These are phyloP conservation scores for Muntiacus reevesi DNA, from an alignment of 2,113 vertebrate species.

Conservation along the genomic window DNA sequence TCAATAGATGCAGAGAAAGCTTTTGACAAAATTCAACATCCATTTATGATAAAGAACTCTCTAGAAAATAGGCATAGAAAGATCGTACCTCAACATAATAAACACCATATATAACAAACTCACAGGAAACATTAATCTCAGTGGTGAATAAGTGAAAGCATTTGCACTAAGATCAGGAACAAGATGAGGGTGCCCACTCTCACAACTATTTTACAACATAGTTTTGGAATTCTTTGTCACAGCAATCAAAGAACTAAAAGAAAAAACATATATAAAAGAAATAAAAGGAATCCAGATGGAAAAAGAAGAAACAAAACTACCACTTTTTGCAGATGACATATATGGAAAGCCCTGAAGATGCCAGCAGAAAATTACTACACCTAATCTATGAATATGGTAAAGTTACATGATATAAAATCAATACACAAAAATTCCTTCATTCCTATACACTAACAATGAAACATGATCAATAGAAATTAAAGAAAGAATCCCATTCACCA, in stretches of 20 bases:
- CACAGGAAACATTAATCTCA: not conserved
- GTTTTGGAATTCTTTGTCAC: not conserved
- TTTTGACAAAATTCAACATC: not conserved
- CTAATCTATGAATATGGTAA: not conserved
- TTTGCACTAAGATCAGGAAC: not conserved
- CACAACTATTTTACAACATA: not conserved
- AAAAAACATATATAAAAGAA: not conserved
- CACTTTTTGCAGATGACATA: not conserved
- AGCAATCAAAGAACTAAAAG: not conserved
- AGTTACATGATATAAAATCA: not conserved
- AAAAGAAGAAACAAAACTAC: not conserved
- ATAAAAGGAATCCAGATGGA: not conserved
- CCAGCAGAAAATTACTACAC: not conserved
- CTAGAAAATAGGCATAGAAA: not conserved
- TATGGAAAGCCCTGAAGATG: not conserved
- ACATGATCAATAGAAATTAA: not conserved
- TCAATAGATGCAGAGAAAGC: not conserved
- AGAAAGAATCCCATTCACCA: not conserved
- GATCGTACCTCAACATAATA: not conserved
- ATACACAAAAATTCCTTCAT: not conserved
- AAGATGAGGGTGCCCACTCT: not conserved
- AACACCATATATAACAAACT: not conserved
- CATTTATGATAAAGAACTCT: not conserved
- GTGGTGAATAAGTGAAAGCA: not conserved
- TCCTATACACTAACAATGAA: not conserved